Evolutionary conservation across 2,797 vertebrate genomes (phyloP).

Genomic region (Micropoecilia bifurca): DNA sequence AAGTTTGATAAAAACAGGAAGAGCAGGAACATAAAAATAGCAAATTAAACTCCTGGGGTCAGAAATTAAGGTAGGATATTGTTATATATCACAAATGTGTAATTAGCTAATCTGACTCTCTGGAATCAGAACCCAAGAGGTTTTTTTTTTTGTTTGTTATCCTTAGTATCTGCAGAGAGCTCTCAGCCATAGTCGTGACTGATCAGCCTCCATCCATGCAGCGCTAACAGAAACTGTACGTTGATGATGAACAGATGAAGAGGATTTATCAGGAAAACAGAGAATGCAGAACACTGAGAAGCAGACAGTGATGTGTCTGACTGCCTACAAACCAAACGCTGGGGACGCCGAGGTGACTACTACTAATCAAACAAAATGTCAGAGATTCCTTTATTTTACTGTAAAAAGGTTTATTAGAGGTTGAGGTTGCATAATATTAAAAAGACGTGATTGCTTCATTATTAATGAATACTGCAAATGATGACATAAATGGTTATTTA

Average conservation of each 20-base stretch:
- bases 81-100: not conserved
- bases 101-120: not conserved
- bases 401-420: not conserved
- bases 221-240: conserved; percentile 33
- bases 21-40: conserved; percentile 10
- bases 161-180: conserved; percentile 45
- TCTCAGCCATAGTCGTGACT: conserved; percentile 40
- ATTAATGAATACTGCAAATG: not conserved
- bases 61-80: not conserved
- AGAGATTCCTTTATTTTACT: not conserved
- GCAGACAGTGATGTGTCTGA: conserved; percentile 40
- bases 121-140: not conserved
- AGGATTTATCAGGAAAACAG: conserved; percentile 9
- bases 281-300: conserved; percentile 22
- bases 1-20: not conserved
- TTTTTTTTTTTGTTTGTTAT: conserved; percentile 2
- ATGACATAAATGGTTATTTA: not conserved
- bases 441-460: not conserved
- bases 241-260: conserved; percentile 47
- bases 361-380: not conserved
- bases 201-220: conserved; percentile 37
- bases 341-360: conserved; percentile 3
- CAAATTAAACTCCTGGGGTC: not conserved
- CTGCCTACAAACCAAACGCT: conserved; percentile 23
- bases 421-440: not conserved